These are phyloP conservation scores for Danaus plexippus DNA, from an alignment of 1,140 invertebrate species.

Conservation along the genomic window DNA sequence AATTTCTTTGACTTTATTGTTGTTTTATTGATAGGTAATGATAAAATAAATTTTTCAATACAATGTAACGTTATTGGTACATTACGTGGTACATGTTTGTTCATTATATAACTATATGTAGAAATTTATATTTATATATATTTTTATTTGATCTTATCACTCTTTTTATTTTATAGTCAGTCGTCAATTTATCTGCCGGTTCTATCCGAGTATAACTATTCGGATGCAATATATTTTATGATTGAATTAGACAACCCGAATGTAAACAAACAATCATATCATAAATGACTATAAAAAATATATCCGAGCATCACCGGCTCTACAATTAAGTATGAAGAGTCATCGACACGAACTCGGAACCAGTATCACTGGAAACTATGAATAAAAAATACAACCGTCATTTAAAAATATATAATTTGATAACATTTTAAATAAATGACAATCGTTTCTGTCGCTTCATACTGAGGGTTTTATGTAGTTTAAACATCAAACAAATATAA, in stretches of 20 bases:
- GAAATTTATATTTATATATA: no score
- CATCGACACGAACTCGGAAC: neutral
- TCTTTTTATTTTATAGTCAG: no score
- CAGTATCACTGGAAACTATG: conserved; percentile 9
- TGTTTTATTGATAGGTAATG: conserved; percentile 8
- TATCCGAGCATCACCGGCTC: no score
- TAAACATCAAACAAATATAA: neutral
- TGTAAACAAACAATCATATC: no score
- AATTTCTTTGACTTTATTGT: conserved; percentile 12
- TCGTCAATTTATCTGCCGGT: no score
- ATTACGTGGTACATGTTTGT: neutral
- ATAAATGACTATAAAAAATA: no score
- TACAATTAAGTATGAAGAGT: no score
- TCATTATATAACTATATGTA: no score
- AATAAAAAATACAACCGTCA: conserved; percentile 14
- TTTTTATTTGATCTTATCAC: no score
- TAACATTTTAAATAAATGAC: conserved; percentile 18
- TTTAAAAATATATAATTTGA: conserved; percentile 16
- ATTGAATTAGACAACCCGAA: no score
- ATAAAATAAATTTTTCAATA: conserved; percentile 11
- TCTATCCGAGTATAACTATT: no score
- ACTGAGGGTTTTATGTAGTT: conserved; percentile 13
- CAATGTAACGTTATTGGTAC: conserved; percentile 16
- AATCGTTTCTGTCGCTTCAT: conserved; percentile 9
- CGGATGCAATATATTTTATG: no score